Conservation (phyloP, 1,140 invertebrate species). For the Magallana ariakensis region DNA sequence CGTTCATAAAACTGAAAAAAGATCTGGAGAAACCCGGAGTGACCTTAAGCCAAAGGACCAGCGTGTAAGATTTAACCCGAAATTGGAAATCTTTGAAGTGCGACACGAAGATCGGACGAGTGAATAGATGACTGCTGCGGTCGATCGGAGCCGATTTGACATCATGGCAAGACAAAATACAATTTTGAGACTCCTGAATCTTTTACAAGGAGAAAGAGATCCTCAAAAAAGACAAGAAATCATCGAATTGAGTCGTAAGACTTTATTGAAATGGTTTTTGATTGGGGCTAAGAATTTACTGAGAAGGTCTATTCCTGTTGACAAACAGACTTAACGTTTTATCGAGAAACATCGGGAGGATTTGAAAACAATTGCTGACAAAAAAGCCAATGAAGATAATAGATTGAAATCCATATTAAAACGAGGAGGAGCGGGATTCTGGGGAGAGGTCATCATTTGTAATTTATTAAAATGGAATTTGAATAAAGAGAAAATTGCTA, state of each 20-base stretch:
- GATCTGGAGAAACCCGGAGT: too few relatives aligned
- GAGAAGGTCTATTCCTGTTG: neutral
- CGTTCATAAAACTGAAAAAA: too few relatives aligned
- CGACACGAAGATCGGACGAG: too few relatives aligned
- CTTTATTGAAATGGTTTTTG: neutral
- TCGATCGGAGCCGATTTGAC: too few relatives aligned
- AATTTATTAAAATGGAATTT: neutral
- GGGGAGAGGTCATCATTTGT: neutral
- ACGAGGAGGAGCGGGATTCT: neutral
- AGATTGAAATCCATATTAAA: neutral
- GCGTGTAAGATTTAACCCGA: too few relatives aligned
- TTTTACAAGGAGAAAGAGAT: too few relatives aligned
- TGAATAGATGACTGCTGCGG: too few relatives aligned
- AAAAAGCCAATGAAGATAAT: neutral
- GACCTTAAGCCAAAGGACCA: too few relatives aligned
- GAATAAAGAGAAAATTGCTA: neutral
- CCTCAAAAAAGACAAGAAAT: too few relatives aligned
- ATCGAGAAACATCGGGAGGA: neutral
- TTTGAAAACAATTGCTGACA: neutral
- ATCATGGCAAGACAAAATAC: too few relatives aligned
- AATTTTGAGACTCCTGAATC: too few relatives aligned
- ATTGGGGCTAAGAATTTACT: neutral
- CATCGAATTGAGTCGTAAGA: neutral
- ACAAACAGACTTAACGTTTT: neutral
- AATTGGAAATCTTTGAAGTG: too few relatives aligned